Conservation (phyloP, 2,888 invertebrate genomes). For the Protodeltote pygarga region DNA sequence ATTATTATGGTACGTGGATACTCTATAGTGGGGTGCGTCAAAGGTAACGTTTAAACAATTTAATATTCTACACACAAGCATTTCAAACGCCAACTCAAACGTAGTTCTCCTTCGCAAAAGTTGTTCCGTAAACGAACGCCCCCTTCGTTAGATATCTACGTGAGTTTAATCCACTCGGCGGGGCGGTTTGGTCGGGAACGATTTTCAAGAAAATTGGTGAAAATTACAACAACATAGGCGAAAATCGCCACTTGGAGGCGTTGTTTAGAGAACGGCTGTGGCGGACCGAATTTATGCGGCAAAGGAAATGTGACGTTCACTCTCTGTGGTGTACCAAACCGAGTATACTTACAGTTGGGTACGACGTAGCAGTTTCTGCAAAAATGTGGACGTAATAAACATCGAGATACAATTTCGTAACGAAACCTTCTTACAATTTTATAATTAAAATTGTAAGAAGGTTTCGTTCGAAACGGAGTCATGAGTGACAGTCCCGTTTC, state of each 20-base stretch:
- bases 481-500: slow-evolving; percentile 14
- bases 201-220: slow-evolving; percentile 82
- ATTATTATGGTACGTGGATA: slow-evolving; percentile 77
- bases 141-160: slow-evolving; percentile 86
- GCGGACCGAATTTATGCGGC: slow-evolving; percentile 71
- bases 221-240: slow-evolving; percentile 84
- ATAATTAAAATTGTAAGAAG: slow-evolving; percentile 29
- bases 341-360: slow-evolving; percentile 39
- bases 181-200: slow-evolving; percentile 71
- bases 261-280: slow-evolving; percentile 72
- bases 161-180: slow-evolving; percentile 83
- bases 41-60: slow-evolving; percentile 85
- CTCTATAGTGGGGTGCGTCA: slow-evolving; percentile 70
- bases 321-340: slow-evolving; percentile 57
- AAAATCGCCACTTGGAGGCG: slow-evolving; percentile 82
- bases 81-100: slow-evolving; percentile 84
- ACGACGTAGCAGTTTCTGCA: slow-evolving; percentile 46
- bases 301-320: slow-evolving; percentile 68
- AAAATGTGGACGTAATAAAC: slow-evolving; percentile 48
- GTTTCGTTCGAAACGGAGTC: slow-evolving; percentile 14
- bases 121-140: slow-evolving; percentile 82
- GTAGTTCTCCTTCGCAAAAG: slow-evolving; percentile 82
- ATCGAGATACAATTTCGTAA: slow-evolving; percentile 32
- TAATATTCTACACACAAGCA: slow-evolving; percentile 85
- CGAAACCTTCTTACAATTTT: slow-evolving; percentile 42